Conservation (phyloP, 2,797 vertebrate genomes). For the Lithobates pipiens region DNA sequence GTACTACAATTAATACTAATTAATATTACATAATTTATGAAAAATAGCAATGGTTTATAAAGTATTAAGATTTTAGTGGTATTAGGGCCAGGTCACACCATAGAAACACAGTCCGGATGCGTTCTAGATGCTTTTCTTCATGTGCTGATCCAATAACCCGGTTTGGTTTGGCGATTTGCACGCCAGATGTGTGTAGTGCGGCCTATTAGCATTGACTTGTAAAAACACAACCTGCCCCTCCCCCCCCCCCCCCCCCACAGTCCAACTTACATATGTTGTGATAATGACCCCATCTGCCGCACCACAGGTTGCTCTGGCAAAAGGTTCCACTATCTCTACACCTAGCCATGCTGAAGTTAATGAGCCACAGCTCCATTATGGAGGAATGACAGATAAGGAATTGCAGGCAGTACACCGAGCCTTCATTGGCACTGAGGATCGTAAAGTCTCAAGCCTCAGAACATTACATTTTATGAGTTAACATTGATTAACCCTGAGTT, state of each 20-base stretch:
- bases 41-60: no score
- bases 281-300: constrained; percentile 30
- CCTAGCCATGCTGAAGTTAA: constrained; percentile 1
- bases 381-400: constrained; percentile 25
- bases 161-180: neutral
- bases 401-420: neutral
- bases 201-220: constrained; percentile 10
- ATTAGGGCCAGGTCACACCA: no score
- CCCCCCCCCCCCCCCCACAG: no score
- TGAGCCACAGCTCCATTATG: neutral
- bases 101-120: no score
- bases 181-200: neutral
- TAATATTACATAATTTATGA: no score
- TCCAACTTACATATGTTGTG: constrained; percentile 8
- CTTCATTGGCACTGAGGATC: constrained; percentile 3
- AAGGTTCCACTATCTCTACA: neutral
- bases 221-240: neutral
- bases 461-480: constrained; percentile 25
- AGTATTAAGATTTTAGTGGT: no score
- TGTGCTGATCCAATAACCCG: neutral
- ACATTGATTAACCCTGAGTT: constrained; percentile 4
- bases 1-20: no score
- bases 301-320: constrained; percentile 4
- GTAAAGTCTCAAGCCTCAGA: constrained; percentile 15
- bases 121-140: no score